phyloP scores from a whole-genome alignment of 2,888 invertebrate genomes.

The Dynastes tityus region DNA sequence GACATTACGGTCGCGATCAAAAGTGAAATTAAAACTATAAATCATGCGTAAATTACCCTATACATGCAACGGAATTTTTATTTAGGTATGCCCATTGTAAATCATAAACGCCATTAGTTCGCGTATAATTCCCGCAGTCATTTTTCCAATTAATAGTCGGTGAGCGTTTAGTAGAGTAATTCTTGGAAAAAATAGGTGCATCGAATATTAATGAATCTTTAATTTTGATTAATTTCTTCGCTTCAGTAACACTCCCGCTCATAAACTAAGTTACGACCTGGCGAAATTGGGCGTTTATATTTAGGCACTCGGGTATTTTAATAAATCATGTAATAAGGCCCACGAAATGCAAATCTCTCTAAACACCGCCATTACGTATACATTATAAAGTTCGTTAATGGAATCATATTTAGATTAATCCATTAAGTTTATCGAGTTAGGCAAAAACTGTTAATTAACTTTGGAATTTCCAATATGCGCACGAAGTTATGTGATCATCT shows the following conservation, averaged over 20 bases:
- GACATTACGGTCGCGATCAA: background rate
- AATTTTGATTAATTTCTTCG: conserved; percentile 27
- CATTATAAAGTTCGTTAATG: conserved; percentile 25
- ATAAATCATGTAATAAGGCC: conserved; percentile 32
- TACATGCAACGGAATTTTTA: conserved; percentile 29
- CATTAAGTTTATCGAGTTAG: conserved; percentile 20
- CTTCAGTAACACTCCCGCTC: conserved; percentile 1
- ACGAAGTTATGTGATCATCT: conserved; percentile 10
- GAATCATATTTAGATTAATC: conserved; percentile 29
- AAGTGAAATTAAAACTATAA: conserved; percentile 33
- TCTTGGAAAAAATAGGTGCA: conserved; percentile 1
- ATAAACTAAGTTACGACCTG: conserved; percentile 15
- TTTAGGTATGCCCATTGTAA: conserved; percentile 23
- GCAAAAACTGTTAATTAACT: conserved; percentile 23
- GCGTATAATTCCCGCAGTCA: background rate
- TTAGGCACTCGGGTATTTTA: background rate
- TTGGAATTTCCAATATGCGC: conserved; percentile 18
- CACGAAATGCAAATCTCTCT: conserved; percentile 21
- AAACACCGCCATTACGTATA: background rate
- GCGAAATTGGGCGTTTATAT: conserved; percentile 14
- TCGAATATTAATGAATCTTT: conserved; percentile 16
- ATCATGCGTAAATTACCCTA: conserved; percentile 30
- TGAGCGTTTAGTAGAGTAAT: conserved; percentile 5
- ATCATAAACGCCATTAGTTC: conserved; percentile 22
- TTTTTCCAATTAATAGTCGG: conserved; percentile 16